Conservation (phyloP, 2,113 vertebrate species). For the Nannospalax galili region DNA sequence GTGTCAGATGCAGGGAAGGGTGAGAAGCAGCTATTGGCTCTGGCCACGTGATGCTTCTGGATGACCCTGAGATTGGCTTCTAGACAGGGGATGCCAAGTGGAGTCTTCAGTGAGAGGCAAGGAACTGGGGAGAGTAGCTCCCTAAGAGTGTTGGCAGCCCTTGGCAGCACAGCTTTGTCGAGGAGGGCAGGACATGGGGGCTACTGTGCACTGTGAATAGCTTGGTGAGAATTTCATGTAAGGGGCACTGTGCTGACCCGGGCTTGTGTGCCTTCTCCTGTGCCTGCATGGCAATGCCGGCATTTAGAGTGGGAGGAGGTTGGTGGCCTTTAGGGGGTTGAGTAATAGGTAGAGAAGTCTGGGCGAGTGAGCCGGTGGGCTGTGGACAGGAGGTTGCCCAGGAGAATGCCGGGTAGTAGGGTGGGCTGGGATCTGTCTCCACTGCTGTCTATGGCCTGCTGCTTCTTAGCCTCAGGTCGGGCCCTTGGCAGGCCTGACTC, state of each 20-base stretch:
- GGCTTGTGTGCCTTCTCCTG: not conserved
- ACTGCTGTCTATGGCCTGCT: not conserved
- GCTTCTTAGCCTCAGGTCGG: not conserved
- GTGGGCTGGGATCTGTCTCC: not conserved
- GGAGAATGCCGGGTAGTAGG: not conserved
- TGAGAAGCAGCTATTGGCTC: not conserved
- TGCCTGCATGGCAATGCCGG: not conserved
- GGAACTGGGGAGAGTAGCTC: not conserved
- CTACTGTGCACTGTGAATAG: not conserved
- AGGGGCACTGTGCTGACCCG: not conserved
- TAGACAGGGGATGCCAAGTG: not conserved
- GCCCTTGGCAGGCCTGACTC: not conserved
- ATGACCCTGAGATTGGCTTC: not conserved
- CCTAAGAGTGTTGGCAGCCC: not conserved
- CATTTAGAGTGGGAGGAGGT: not conserved
- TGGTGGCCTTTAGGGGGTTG: not conserved
- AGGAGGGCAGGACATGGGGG: not conserved
- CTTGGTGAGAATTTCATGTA: not conserved
- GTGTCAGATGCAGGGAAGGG: not conserved
- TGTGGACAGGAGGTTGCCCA: not conserved
- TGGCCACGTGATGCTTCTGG: accelerated
- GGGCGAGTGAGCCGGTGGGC: not conserved
- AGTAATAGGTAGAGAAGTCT: not conserved
- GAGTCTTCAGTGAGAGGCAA: not conserved
- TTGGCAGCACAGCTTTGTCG: not conserved